Base-by-base conservation (phyloP, 64 coral and sea anemone genomes). In the Astreopora myriophthalma region DNA sequence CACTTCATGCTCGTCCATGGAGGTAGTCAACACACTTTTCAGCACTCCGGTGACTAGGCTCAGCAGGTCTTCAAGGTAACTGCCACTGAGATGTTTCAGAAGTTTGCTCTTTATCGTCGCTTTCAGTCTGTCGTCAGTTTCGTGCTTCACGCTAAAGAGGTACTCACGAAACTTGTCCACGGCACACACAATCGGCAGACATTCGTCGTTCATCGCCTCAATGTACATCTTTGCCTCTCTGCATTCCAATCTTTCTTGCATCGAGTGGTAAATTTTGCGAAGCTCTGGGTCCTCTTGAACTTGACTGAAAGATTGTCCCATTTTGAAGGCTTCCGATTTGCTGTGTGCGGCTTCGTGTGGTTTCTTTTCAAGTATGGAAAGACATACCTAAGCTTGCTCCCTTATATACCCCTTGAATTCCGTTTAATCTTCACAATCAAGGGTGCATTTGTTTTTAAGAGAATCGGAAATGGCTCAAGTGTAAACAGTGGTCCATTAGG, bases 161-260 rank as follows among this genome's bases (percentile, higher is more conserved):
- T 32, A 49, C 0, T 55, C 75, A n/a, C 20, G n/a, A 51, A 79
- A 79, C 48, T 51, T 79, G 48, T 79, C 75, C 26, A 79, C 75
- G 0, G 75, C 75, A 14, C 75, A 79, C 44, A 79, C 44, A 51
- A 79, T 79, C 10, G 75, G 75, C 25, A 79, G 10, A 55, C 75
- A 79, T 13, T 79, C 75, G 17, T 79, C 75, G 27, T 79, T 79
- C 11, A 79, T 25, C 24, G 75, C 75, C 0, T 6, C 75, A 1
- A 79, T 79, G 46, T 79, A 79, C 24, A 79, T 14, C 28, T 30
- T 52, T 16, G 42, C 3, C 26, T 79, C 32, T 55, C 4, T 55
- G 24, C 48, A 49, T 32, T 79, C 75, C 8, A 32, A 13, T 3
- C 1, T 79, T 5, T 79, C 25, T 3, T 25, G 1, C 75, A 78